Base-by-base conservation (phyloP, 1,140 invertebrate genomes). In the Pseudomyrmex concolor region DNA sequence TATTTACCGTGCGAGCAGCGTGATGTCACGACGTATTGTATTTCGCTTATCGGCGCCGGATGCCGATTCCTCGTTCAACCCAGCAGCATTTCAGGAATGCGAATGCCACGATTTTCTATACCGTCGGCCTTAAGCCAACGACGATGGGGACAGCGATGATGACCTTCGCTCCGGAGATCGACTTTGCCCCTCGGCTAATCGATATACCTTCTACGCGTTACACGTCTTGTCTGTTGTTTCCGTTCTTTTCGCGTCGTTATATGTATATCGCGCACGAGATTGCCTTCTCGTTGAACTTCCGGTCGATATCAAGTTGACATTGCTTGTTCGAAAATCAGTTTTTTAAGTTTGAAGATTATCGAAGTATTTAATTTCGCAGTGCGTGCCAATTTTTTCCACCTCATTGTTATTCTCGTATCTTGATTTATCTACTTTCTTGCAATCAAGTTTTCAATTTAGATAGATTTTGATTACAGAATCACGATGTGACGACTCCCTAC, bases 1-100 rank as follows among this genome's bases (percentile, higher is more conserved):
- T 13, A n/a, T 83, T 74, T 63, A 76, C 51, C 73, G 62, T 43
- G 68, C 17, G 2, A 51, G 68, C 57, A 48, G 72, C 57, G 84
- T 92, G 91, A 92, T 89, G 90, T 93, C 91, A 93, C 78, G 62
- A 19, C 70, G 90, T 89, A 90, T 93, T 88, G 86, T 86, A 91
- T 93, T 92, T 92, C 92, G 91, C 91, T 92, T 91, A 92, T 92
- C 90, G 86, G 84, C 70, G 80, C 82, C 86, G 88, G 88, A 89
- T 89, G 77, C 77, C 87, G 81, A 88, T 91, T 88, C 81, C 85
- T 80, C 85, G 87, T 78, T 83, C 83, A 85, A 90, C 85, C 66
- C 81, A 80, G 74, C 86, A 87, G 89, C 87, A 88, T 92, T 91
- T 91, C 90, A 86, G 89, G 91, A 92, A 92, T 91, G 91, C 89